Conservation (phyloP, 2,797 vertebrate genomes). For the Clarias laeviceps region DNA sequence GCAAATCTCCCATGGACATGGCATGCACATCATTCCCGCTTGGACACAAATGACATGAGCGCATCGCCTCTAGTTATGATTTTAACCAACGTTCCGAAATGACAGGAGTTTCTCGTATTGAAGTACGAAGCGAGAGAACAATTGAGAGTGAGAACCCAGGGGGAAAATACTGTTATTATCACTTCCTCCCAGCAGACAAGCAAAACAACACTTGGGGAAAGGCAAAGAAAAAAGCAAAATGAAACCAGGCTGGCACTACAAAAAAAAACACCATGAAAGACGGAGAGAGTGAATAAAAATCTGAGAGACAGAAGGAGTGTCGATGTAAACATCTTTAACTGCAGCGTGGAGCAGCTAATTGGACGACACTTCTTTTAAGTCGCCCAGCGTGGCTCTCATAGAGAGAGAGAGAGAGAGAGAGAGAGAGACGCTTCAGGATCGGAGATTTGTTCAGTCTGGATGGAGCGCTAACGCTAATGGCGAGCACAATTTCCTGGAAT, state of each 20-base stretch:
- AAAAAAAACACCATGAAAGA: constrained; percentile 48
- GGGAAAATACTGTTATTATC: constrained; percentile 67
- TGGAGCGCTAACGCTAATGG: constrained; percentile 55
- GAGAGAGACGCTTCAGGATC: constrained; percentile 61
- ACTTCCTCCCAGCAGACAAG: constrained; percentile 53
- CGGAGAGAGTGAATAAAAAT: constrained; percentile 45
- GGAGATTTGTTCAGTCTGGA: constrained; percentile 63
- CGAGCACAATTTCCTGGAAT: neutral
- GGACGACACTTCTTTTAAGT: constrained; percentile 65
- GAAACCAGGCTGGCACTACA: constrained; percentile 59
- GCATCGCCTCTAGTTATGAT: constrained; percentile 66
- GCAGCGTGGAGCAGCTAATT: constrained; percentile 67
- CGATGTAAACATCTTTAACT: constrained; percentile 46
- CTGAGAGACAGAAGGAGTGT: constrained; percentile 49
- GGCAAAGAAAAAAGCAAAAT: constrained; percentile 43
- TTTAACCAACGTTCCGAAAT: constrained; percentile 71
- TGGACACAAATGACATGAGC: constrained; percentile 60
- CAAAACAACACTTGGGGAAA: constrained; percentile 60
- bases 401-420: neutral
- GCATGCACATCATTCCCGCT: constrained; percentile 38
- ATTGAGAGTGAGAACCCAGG: constrained; percentile 46
- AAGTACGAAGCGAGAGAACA: neutral
- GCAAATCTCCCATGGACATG: neutral
- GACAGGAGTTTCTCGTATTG: constrained; percentile 68
- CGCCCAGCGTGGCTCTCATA: constrained; percentile 61